Percentiles rank a stretch among this genome's conserved stretches.
These are phyloP conservation scores for Bhutanitis thaidina DNA, from an alignment of 2,888 invertebrate genomes.

Conservation along the genomic window DNA sequence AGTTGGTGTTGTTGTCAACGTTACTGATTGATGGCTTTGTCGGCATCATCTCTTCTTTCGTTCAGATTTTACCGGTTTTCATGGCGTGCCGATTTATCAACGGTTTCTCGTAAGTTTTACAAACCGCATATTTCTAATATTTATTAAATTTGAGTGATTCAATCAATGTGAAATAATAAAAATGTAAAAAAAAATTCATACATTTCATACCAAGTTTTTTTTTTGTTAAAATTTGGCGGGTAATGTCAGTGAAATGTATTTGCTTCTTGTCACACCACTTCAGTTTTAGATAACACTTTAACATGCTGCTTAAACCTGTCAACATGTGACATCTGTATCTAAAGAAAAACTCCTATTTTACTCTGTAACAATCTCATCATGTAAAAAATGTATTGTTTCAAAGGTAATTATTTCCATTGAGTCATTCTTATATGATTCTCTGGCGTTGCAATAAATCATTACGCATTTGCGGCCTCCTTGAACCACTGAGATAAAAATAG, in stretches of 20 bases:
- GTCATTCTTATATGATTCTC: constrained; percentile 5
- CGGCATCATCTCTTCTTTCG: constrained; percentile 86
- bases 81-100: constrained; percentile 87
- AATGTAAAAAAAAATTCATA: no score
- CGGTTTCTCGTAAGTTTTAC: constrained; percentile 86
- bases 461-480: constrained; percentile 5
- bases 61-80: constrained; percentile 86
- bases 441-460: not conserved
- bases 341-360: constrained; percentile 12
- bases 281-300: constrained; percentile 17
- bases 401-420: constrained; percentile 7
- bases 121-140: not conserved
- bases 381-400: constrained; percentile 14
- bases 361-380: constrained; percentile 9
- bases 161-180: no score
- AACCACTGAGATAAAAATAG: constrained; percentile 11
- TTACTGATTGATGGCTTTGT: constrained; percentile 86
- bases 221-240: constrained; percentile 7
- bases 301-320: constrained; percentile 21
- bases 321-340: constrained; percentile 18
- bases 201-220: no score
- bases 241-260: constrained; percentile 13
- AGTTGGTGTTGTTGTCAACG: constrained; percentile 85
- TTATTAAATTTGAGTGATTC: no score
- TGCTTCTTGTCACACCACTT: constrained; percentile 8